Percentiles rank a stretch among this genome's conserved stretches.
These are phyloP conservation scores for Neogobius melanostomus DNA, from an alignment of 2,113 vertebrate species.

Conservation along the genomic window DNA sequence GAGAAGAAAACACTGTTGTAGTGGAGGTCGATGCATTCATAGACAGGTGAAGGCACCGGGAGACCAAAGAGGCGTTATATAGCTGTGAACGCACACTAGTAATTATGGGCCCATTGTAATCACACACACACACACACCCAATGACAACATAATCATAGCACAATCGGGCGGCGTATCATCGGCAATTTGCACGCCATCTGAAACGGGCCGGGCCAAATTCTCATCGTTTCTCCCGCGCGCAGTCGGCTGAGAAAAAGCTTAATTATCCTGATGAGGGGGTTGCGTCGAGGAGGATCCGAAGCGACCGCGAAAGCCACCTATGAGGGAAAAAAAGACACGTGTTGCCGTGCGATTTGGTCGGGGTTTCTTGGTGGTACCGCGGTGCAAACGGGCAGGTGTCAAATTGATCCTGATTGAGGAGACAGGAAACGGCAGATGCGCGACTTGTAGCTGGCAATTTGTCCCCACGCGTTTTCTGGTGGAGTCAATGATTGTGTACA, in stretches of 20 bases:
- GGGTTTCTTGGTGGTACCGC: slow-evolving; percentile 20
- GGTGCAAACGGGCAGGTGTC: slow-evolving; percentile 56
- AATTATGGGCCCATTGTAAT: slow-evolving; percentile 75
- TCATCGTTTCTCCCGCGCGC: slow-evolving; percentile 51
- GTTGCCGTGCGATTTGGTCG: background rate
- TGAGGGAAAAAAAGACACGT: slow-evolving; percentile 51
- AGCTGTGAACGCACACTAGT: slow-evolving; percentile 71
- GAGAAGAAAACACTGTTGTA: slow-evolving; percentile 12
- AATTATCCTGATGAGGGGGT: slow-evolving; percentile 74
- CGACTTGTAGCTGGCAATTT: slow-evolving; percentile 18
- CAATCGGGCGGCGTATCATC: slow-evolving; percentile 75
- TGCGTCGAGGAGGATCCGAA: slow-evolving; percentile 44
- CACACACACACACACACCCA: slow-evolving; percentile 75
- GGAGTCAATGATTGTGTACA: background rate
- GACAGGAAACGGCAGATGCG: slow-evolving; percentile 56
- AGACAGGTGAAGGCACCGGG: slow-evolving; percentile 54
- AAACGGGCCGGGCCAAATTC: slow-evolving; percentile 61
- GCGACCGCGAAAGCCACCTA: slow-evolving; percentile 41
- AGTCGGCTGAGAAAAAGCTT: slow-evolving; percentile 64
- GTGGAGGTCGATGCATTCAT: slow-evolving; percentile 51
- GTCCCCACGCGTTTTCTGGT: background rate
- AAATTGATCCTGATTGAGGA: slow-evolving; percentile 59
- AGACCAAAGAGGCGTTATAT: slow-evolving; percentile 47
- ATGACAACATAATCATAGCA: slow-evolving; percentile 79
- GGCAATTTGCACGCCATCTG: slow-evolving; percentile 73